Conservation (phyloP, 2,797 vertebrate genomes). For the Xyrichtys novacula region DNA sequence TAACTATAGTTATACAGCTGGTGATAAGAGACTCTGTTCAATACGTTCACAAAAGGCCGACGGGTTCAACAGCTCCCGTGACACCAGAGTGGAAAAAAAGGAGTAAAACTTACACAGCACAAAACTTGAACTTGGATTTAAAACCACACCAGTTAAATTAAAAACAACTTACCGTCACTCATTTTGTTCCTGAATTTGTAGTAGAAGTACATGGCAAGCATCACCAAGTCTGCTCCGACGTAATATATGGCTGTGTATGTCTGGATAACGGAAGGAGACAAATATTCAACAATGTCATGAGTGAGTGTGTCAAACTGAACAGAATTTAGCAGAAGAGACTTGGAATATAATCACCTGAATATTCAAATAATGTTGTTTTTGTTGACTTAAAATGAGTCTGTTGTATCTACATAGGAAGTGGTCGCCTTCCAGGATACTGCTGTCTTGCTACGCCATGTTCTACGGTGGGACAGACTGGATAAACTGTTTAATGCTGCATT, state of each 20-base stretch:
- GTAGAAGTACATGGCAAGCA: constrained; percentile 90
- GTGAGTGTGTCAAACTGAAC: no score
- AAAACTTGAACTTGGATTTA: background rate
- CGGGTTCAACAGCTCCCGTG: background rate
- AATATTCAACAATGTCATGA: background rate
- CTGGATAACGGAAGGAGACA: constrained; percentile 72
- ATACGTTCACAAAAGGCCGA: background rate
- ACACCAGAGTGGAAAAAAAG: background rate
- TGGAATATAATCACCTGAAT: no score
- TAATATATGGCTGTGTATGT: constrained; percentile 96
- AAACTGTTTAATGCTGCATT: no score
- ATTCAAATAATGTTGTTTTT: no score
- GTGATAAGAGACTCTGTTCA: background rate
- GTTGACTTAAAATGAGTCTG: no score
- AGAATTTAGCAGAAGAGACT: no score
- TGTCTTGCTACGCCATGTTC: no score
- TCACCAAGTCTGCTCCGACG: constrained; percentile 89
- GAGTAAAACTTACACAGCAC: background rate
- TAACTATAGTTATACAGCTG: background rate
- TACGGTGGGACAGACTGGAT: no score
- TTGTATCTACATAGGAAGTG: no score
- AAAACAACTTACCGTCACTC: constrained; percentile 68
- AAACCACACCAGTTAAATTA: background rate
- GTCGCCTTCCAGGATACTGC: no score
- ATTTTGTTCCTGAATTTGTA: constrained; percentile 81